Percentiles rank a stretch among this genome's conserved stretches.
Conservation (phyloP, 2,888 invertebrate species). For the Drosophila anceps region DNA sequence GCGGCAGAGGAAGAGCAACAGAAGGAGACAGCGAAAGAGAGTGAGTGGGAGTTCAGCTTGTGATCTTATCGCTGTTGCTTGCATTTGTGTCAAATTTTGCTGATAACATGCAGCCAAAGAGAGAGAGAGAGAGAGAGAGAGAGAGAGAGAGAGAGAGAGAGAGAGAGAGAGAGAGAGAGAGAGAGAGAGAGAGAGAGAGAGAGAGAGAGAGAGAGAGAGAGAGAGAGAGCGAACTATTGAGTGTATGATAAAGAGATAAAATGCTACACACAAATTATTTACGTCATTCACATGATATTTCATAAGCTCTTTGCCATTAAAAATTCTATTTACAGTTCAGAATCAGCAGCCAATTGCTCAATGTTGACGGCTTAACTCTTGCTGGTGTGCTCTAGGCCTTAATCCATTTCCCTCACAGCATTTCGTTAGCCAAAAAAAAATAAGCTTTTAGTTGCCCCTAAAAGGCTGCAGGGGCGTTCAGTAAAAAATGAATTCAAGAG, state of each 20-base stretch:
- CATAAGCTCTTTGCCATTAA: background rate
- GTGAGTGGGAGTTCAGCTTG: background rate
- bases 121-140: background rate
- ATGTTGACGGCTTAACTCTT: conserved; percentile 8
- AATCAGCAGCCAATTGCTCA: conserved; percentile 15
- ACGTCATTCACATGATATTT: background rate
- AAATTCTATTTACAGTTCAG: background rate
- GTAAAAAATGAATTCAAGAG: background rate
- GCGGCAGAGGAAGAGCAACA: background rate
- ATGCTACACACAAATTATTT: background rate
- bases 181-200: background rate
- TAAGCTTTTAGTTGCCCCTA: conserved; percentile 14
- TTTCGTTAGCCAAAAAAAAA: conserved; percentile 23
- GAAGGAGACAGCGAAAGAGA: too few relatives aligned
- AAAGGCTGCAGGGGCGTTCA: background rate
- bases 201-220: too few relatives aligned
- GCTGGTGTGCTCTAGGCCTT: background rate
- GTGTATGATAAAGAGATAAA: conserved; percentile 3
- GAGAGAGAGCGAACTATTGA: background rate
- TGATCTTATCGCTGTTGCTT: conserved; percentile 15
- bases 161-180: background rate
- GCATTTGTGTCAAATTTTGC: conserved; percentile 16
- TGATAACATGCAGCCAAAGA: conserved; percentile 1
- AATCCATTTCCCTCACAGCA: conserved; percentile 27
- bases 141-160: background rate